Evolutionary conservation across 1,140 invertebrate species (phyloP).

Genomic region (Sycobia sp.): DNA sequence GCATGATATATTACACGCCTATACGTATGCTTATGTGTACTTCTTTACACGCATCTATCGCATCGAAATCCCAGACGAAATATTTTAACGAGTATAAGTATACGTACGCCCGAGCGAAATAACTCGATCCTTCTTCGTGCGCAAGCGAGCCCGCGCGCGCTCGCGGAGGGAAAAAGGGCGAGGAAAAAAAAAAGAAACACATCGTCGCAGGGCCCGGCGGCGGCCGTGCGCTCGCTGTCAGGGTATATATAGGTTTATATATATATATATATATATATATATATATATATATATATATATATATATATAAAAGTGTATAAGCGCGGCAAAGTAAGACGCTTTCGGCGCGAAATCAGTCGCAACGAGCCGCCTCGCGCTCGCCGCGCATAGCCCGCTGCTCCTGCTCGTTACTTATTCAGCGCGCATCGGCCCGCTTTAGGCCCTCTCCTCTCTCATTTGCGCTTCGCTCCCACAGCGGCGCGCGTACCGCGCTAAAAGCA

Average conservation of each 20-base stretch:
- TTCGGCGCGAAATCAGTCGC: conserved; percentile 18
- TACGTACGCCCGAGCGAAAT: conserved; percentile 1
- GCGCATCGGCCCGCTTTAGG: too few species aligned
- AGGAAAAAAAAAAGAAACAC: conserved; percentile 1
- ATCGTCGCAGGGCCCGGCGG: too few species aligned
- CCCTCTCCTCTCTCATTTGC: conserved; percentile 21
- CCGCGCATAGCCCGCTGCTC: too few species aligned
- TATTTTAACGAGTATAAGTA: conserved; percentile 22
- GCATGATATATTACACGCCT: too few species aligned
- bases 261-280: too few species aligned
- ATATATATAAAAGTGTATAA: too few species aligned
- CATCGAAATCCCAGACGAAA: conserved; percentile 5
- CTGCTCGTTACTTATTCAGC: conserved; percentile 32
- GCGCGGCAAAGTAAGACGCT: conserved; percentile 28
- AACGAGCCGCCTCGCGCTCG: neutral
- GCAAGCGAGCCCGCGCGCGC: too few species aligned
- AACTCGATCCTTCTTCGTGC: conserved; percentile 13
- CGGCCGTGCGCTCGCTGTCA: too few species aligned
- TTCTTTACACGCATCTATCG: neutral
- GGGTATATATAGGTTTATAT: too few species aligned
- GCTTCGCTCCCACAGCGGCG: conserved; percentile 15
- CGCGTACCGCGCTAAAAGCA: conserved; percentile 8
- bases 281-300: too few species aligned
- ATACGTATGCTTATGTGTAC: too few species aligned
- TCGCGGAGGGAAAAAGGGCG: too few species aligned